These are phyloP conservation scores for Ochropacha duplaris DNA, from an alignment of 2,888 invertebrate species.

Conservation along the genomic window DNA sequence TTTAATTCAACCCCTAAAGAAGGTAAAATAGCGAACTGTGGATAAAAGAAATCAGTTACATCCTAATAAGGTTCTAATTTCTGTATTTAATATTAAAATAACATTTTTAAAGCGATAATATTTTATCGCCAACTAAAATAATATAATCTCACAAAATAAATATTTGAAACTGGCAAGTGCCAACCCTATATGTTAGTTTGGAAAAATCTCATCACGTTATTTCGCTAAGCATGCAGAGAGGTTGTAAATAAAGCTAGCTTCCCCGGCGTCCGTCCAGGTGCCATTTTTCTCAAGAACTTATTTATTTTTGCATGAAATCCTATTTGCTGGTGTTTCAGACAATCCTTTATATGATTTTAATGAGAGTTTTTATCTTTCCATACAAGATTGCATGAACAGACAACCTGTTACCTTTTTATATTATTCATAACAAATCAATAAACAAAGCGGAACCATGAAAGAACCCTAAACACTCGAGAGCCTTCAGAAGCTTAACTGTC, in stretches of 20 bases:
- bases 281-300: not conserved
- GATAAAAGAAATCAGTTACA: too few relatives aligned
- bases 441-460: not conserved
- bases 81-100: too few relatives aligned
- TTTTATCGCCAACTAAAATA: too few relatives aligned
- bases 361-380: too few relatives aligned
- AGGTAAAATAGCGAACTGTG: too few relatives aligned
- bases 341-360: not conserved
- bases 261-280: not conserved
- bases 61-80: too few relatives aligned
- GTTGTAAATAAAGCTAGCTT: not conserved
- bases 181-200: not conserved
- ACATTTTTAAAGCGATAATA: too few relatives aligned
- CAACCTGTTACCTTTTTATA: too few relatives aligned
- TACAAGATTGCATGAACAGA: too few relatives aligned
- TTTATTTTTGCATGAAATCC: not conserved
- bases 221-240: not conserved
- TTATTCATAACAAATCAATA: not conserved
- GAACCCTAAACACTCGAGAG: not conserved
- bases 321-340: not conserved
- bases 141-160: too few relatives aligned
- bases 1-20: too few relatives aligned
- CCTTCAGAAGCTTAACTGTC: not conserved
- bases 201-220: not conserved
- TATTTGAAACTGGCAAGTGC: not conserved